Evolutionary conservation across 2,113 vertebrate genomes (phyloP).

Genomic region (Epinephelus cyanopodus): DNA sequence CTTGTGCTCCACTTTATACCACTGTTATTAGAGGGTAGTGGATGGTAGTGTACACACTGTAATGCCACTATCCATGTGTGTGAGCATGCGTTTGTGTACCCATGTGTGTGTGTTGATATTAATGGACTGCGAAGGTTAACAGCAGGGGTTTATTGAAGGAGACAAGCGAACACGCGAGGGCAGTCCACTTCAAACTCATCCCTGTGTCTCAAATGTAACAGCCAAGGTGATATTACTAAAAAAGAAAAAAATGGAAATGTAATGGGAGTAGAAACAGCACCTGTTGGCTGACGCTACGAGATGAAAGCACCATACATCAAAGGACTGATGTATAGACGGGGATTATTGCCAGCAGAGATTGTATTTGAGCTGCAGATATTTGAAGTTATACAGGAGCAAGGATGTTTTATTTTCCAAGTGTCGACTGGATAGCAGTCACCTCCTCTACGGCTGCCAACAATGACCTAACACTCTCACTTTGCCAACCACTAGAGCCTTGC

Average conservation of each 20-base stretch:
- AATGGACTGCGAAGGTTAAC: conserved; percentile 65
- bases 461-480: conserved; percentile 45
- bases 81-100: not conserved
- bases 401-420: conserved; percentile 33
- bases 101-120: conserved; percentile 37
- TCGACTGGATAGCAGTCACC: conserved; percentile 19
- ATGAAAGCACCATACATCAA: conserved; percentile 54
- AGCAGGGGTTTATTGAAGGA: conserved; percentile 48
- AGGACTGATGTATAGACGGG: conserved; percentile 6
- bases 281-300: conserved; percentile 30
- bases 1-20: conserved; percentile 53
- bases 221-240: conserved; percentile 43
- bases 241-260: conserved; percentile 23
- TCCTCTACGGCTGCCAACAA: conserved; percentile 21
- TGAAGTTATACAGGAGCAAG: conserved; percentile 21
- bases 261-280: conserved; percentile 18
- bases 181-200: conserved; percentile 26
- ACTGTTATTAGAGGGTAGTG: conserved; percentile 42
- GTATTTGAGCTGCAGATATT: conserved; percentile 33
- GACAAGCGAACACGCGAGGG: conserved; percentile 45
- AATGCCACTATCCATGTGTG: conserved; percentile 13
- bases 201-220: conserved; percentile 42
- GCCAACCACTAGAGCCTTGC: conserved; percentile 41
- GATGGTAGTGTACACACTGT: not conserved
- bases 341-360: conserved; percentile 46